A percentile compares a stretch with the other conserved stretches of the same genome.
phyloP scores from a whole-genome alignment of 53 echinoderm and acorn worm genomes.

The Temnopleurus reevesii region DNA sequence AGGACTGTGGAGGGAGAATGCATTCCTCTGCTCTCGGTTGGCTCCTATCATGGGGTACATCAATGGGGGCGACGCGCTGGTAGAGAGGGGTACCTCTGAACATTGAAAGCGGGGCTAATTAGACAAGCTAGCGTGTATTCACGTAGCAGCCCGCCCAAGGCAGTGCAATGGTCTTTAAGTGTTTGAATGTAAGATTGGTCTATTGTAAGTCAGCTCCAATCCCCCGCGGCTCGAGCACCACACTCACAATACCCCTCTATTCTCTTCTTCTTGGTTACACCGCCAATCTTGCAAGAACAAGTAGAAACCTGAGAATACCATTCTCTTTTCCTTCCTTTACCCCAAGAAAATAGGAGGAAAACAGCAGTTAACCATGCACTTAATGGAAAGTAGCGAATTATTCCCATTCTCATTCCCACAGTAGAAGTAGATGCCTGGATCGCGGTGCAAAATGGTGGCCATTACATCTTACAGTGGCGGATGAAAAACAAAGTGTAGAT shows the following conservation, averaged over 20 bases:
- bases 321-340: background rate
- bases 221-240: slow-evolving; percentile 59
- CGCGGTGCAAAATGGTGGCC: background rate
- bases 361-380: slow-evolving; percentile 6
- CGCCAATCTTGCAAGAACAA: slow-evolving; percentile 62
- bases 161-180: slow-evolving; percentile 37
- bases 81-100: slow-evolving; percentile 30
- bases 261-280: slow-evolving; percentile 60
- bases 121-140: slow-evolving; percentile 59
- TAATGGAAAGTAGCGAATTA: slow-evolving; percentile 49
- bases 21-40: slow-evolving; percentile 34
- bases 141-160: slow-evolving; percentile 48
- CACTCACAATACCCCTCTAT: slow-evolving; percentile 62
- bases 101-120: slow-evolving; percentile 60
- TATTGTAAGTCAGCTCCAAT: slow-evolving; percentile 32
- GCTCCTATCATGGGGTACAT: slow-evolving; percentile 2
- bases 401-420: slow-evolving; percentile 19
- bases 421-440: background rate
- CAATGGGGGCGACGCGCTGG: slow-evolving; percentile 39
- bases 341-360: slow-evolving; percentile 22
- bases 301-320: slow-evolving; percentile 56
- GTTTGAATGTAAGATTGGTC: slow-evolving; percentile 59
- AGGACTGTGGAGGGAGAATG: background rate
- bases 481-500: slow-evolving; percentile 55
- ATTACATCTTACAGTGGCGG: background rate